Evolutionary conservation across 1,140 invertebrate genomes (phyloP).

Genomic region (Oryctes rhinoceros): DNA sequence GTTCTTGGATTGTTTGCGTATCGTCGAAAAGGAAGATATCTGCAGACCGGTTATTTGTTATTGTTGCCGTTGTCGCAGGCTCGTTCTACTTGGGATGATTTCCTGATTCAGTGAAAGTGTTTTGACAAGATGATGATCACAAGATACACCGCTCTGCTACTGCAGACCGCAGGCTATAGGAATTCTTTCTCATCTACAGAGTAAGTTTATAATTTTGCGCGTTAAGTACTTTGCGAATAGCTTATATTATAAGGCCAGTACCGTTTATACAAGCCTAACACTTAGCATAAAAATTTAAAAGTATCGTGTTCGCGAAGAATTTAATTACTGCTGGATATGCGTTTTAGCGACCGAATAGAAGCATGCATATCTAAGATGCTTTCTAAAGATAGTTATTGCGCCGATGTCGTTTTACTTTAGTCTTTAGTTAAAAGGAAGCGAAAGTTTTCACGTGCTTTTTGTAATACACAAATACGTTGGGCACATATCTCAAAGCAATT

Average conservation of each 20-base stretch:
- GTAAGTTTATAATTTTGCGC: constrained; percentile 49
- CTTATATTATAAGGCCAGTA: too few relatives aligned
- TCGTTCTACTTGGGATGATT: not conserved
- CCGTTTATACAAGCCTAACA: too few relatives aligned
- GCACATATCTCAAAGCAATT: not conserved
- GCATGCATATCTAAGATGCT: too few relatives aligned
- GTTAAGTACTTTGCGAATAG: too few relatives aligned
- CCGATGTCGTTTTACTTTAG: not conserved
- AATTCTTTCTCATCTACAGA: constrained; percentile 54
- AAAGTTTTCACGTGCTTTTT: not conserved
- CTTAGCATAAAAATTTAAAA: too few relatives aligned
- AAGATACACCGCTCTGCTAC: constrained; percentile 53
- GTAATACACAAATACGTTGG: not conserved
- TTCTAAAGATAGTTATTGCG: not conserved
- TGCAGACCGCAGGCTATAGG: constrained; percentile 54
- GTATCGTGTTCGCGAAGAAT: not conserved
- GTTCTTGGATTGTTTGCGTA: not conserved
- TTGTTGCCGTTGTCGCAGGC: not conserved
- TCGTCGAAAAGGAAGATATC: not conserved
- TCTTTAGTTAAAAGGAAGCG: not conserved
- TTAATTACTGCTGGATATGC: too few relatives aligned
- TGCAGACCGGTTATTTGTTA: not conserved
- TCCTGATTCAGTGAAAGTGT: constrained; percentile 5
- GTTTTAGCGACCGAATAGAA: too few relatives aligned
- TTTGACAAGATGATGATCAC: constrained; percentile 56